Percentiles rank a stretch among this genome's conserved stretches.
phyloP scores from a whole-genome alignment of 2,888 invertebrate species.

The Labia minor region DNA sequence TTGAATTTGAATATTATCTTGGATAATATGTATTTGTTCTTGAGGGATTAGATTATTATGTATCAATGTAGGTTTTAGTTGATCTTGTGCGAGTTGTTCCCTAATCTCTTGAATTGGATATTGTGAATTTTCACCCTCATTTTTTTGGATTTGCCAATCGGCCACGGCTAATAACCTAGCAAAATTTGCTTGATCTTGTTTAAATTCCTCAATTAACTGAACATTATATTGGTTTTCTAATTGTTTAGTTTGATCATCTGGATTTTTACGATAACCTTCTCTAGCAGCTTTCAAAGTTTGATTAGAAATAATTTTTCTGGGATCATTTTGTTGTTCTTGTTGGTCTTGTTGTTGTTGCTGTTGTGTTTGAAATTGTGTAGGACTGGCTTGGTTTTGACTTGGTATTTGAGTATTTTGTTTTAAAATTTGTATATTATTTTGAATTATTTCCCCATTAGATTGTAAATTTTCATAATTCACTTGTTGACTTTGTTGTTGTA shows the following conservation, averaged over 20 bases:
- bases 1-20: not conserved
- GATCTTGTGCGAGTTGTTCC: not conserved
- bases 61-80: not conserved
- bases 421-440: not conserved
- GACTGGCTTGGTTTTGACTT: not conserved
- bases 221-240: not conserved
- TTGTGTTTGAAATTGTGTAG: not conserved
- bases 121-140: not conserved
- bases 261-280: not conserved
- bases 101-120: not conserved
- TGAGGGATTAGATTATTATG: not conserved
- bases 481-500: not conserved
- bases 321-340: slow-evolving; percentile 16
- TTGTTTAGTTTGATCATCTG: not conserved
- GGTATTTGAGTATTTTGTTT: not conserved
- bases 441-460: not conserved
- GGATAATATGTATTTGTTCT: not conserved
- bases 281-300: not conserved
- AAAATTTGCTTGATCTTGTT: not conserved
- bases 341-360: not conserved
- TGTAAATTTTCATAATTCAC: not conserved
- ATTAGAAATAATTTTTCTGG: not conserved
- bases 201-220: not conserved
- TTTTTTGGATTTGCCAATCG: not conserved
- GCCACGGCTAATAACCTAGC: not conserved